Base-by-base conservation (phyloP, 2,113 vertebrate species). In the Harpagus bidentatus region DNA sequence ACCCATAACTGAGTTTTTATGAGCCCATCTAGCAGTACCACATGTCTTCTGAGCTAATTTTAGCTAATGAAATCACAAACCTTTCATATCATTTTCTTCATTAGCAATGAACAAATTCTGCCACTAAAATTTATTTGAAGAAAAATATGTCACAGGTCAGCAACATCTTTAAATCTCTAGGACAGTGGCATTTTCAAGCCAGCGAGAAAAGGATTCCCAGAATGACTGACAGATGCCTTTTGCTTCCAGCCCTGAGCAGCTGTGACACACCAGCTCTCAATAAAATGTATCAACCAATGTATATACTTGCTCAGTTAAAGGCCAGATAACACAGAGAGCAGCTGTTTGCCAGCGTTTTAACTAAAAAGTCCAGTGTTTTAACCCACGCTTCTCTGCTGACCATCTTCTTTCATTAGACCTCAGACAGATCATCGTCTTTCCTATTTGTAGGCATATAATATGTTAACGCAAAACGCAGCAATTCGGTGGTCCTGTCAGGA, bases 41-140 rank as follows among this genome's bases (percentile, higher is more conserved):
- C 40, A 16, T 17, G 8, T 36, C 67, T 86, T 83, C 50, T 13
- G n/a, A 65, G 67, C 55, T 53, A 63, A 72, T 77, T 76, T 82
- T 40, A 73, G 71, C 59, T 82, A 73, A 77, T 52, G 71, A 95
- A 90, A 82, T 72, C 70, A 72, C 36, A 82, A 61, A 71, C 23
- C 42, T 89, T 82, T 61, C 28, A 20, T 23, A 53, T 10, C 0
- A 62, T 56, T 55, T 52, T 76, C 74, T 77, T 89, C 58, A 45
- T 50, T 72, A 77, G 42, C 36, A 66, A 78, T 4, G 23, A 86
- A 66, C 9, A 67, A 50, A 82, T 34, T 40, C 42, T 56, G 36
- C 47, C 45, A 43, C 63, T 48, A 32, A 40, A 48, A 82, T 61
- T 11, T 32, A 40, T 6, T 32, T 50, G 76, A 62, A 56, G 65